These are phyloP conservation scores for Drosophila ercepeae DNA, from an alignment of 1,140 invertebrate genomes.

Conservation along the genomic window DNA sequence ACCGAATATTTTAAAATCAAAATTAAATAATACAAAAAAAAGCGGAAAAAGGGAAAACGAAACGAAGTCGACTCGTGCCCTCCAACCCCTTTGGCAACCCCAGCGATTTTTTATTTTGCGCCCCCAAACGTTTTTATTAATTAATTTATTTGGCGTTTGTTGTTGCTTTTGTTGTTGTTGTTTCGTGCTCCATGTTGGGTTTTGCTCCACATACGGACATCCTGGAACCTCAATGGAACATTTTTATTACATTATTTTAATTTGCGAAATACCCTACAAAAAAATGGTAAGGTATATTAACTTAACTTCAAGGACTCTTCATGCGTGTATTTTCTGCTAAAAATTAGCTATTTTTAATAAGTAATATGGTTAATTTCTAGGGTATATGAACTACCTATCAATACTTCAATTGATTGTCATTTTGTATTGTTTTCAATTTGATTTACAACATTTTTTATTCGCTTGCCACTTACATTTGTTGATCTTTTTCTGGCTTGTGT, in stretches of 20 bases:
- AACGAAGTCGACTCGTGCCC: background rate
- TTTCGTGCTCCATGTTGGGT: background rate
- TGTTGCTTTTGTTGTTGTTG: conserved; percentile 23
- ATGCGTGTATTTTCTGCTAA: too few species aligned
- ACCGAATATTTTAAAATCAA: conserved; percentile 62
- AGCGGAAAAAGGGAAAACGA: background rate
- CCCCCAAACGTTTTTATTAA: conserved; percentile 64
- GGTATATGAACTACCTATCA: background rate
- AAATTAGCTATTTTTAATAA: too few species aligned
- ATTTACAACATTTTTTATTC: conserved; percentile 28
- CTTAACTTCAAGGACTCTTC: too few species aligned
- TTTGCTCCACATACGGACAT: conserved; percentile 2
- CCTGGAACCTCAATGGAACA: conserved; percentile 26
- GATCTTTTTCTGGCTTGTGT: conserved; percentile 26
- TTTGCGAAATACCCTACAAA: background rate
- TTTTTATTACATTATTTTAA: conserved; percentile 25
- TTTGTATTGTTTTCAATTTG: conserved; percentile 30
- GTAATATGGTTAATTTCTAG: background rate
- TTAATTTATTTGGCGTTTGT: conserved; percentile 80
- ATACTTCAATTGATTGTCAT: background rate
- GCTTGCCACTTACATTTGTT: conserved; percentile 30
- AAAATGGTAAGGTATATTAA: background rate
- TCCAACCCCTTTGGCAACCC: conserved; percentile 6
- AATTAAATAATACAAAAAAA: conserved; percentile 72
- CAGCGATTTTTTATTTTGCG: conserved; percentile 2